Conservation (phyloP, 2,888 invertebrate genomes). For the Himalopsyche anomala region DNA sequence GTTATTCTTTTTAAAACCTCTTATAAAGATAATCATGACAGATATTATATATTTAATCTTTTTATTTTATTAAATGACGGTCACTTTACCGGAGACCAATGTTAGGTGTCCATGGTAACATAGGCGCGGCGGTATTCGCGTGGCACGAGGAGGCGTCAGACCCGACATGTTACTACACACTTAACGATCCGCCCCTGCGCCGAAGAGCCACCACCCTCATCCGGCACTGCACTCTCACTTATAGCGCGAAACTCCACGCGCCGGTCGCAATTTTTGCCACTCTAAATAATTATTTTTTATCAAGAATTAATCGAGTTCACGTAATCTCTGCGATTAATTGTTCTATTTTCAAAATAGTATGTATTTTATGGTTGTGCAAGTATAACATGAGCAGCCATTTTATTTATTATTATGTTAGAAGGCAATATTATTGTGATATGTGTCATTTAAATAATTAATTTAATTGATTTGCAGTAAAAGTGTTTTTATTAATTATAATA, state of each 20-base stretch:
- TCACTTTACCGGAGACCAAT: constrained; percentile 27
- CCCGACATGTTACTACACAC: constrained; percentile 35
- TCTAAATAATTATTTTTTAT: not conserved
- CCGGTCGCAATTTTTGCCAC: not conserved
- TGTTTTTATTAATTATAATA: no score
- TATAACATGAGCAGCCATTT: no score
- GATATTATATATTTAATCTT: not conserved
- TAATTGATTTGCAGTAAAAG: no score
- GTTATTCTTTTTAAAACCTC: no score
- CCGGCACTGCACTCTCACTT: constrained; percentile 48
- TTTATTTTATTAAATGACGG: not conserved
- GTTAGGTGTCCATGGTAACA: constrained; percentile 57
- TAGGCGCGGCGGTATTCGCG: constrained; percentile 44
- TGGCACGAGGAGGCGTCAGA: constrained; percentile 28
- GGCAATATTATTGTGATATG: no score
- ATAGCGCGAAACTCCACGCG: constrained; percentile 45
- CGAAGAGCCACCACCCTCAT: constrained; percentile 45
- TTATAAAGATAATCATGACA: no score
- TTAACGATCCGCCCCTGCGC: constrained; percentile 45
- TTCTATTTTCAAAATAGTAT: no score
- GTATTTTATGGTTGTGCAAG: no score
- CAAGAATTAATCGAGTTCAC: no score
- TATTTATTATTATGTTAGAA: no score
- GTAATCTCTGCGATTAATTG: no score
- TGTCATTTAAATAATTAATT: no score